A percentile compares a stretch with the other conserved stretches of the same genome.
phyloP scores from a whole-genome alignment of 1,140 invertebrate species.

The Hetaerina americana region DNA sequence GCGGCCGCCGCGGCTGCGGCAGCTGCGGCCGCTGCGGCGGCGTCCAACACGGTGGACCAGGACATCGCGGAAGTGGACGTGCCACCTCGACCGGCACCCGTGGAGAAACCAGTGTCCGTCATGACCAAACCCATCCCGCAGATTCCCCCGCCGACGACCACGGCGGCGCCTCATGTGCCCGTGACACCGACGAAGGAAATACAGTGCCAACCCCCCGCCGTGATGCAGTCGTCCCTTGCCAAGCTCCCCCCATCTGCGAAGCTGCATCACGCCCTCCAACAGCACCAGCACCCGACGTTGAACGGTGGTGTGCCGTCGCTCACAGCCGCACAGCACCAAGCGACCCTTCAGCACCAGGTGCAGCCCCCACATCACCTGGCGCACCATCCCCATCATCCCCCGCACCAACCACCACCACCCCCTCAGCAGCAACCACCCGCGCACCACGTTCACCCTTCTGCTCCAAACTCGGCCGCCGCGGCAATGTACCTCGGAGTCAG shows the following conservation, averaged over 20 bases:
- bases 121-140: background rate
- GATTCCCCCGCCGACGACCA: background rate
- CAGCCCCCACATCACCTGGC: slow-evolving; percentile 12
- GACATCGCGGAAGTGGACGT: background rate
- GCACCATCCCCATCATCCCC: slow-evolving; percentile 28
- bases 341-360: slow-evolving; percentile 17
- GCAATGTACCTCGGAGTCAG: slow-evolving; percentile 60
- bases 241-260: background rate
- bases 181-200: background rate
- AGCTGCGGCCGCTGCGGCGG: background rate
- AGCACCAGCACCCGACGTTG: slow-evolving; percentile 28
- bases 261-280: slow-evolving; percentile 6
- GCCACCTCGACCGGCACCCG: background rate
- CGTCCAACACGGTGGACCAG: background rate
- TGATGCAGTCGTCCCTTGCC: slow-evolving; percentile 29
- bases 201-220: slow-evolving; percentile 16
- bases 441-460: slow-evolving; percentile 31
- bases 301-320: slow-evolving; percentile 38
- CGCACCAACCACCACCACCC: slow-evolving; percentile 27
- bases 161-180: background rate
- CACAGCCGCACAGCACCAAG: slow-evolving; percentile 28
- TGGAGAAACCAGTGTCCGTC: background rate
- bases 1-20: background rate
- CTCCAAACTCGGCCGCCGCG: slow-evolving; percentile 41
- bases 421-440: slow-evolving; percentile 30